A percentile compares a stretch with the other conserved stretches of the same genome.
Evolutionary conservation across 1,140 invertebrate species (phyloP).

Genomic region (Dendroctonus ponderosae): DNA sequence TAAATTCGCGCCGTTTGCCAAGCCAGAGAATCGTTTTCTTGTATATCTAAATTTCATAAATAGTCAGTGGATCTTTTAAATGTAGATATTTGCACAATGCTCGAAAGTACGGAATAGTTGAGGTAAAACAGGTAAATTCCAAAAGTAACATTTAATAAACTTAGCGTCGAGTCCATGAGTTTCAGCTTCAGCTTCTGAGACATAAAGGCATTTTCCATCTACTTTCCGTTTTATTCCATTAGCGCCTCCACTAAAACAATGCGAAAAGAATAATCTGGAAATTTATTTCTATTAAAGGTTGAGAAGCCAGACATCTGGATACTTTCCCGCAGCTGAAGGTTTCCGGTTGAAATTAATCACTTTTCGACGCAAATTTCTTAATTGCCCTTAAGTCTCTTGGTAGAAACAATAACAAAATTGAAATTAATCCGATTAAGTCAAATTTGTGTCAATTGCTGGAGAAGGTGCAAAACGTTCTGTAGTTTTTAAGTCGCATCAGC

Average conservation of each 20-base stretch:
- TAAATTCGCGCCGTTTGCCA: slow-evolving; percentile 30
- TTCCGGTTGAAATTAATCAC: slow-evolving; percentile 8
- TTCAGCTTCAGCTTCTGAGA: too few relatives aligned
- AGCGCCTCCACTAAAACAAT: background rate
- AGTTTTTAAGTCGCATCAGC: too few relatives aligned
- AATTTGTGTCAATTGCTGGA: too few relatives aligned
- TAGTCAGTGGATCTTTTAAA: too few relatives aligned
- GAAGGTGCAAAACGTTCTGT: too few relatives aligned
- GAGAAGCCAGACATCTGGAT: slow-evolving; percentile 13
- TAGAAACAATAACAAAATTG: too few relatives aligned
- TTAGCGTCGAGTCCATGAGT: too few relatives aligned
- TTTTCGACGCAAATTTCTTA: slow-evolving; percentile 1
- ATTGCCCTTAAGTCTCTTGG: background rate
- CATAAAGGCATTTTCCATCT: background rate
- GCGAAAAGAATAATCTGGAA: slow-evolving; percentile 2
- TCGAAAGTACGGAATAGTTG: too few relatives aligned
- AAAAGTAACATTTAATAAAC: too few relatives aligned
- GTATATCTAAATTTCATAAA: slow-evolving; percentile 23
- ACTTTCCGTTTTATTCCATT: background rate
- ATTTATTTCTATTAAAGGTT: slow-evolving; percentile 11
- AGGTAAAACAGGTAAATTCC: too few relatives aligned
- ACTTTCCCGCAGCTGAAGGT: slow-evolving; percentile 6
- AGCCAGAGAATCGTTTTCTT: slow-evolving; percentile 25
- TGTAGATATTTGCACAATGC: too few relatives aligned
- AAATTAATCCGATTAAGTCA: too few relatives aligned